Evolutionary conservation across 2,888 invertebrate genomes (phyloP).

Genomic region (Chloromyia formosa): DNA sequence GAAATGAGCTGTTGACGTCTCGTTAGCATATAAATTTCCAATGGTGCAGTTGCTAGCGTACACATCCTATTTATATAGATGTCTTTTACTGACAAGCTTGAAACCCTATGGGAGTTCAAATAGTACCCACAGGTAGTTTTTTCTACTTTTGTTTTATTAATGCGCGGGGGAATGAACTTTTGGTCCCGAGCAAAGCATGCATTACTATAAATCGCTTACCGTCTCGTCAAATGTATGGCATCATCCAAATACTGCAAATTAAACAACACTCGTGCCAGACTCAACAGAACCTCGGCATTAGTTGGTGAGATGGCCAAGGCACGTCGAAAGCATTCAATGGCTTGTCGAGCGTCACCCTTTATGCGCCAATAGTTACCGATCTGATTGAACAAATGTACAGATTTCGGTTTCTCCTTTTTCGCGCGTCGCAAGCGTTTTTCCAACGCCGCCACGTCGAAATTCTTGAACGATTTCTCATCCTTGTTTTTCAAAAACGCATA

Average conservation of each 20-base stretch:
- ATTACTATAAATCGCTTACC: conserved; percentile 61
- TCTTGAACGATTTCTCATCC: conserved; percentile 67
- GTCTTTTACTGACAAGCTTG: too few species aligned
- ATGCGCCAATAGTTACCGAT: conserved; percentile 93
- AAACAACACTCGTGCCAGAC: conserved; percentile 84
- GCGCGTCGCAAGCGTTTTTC: conserved; percentile 80
- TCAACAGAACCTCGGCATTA: conserved; percentile 85
- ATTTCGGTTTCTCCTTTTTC: conserved; percentile 84
- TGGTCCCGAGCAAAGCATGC: too few species aligned
- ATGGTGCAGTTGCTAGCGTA: too few species aligned
- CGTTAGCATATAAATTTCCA: too few species aligned
- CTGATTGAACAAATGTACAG: conserved; percentile 86
- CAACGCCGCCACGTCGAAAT: conserved; percentile 77
- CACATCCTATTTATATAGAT: too few species aligned
- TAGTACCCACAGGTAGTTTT: too few species aligned
- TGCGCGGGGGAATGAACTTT: too few species aligned
- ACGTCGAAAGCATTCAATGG: conserved; percentile 89
- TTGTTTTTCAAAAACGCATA: conserved; percentile 75
- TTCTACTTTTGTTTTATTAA: too few species aligned
- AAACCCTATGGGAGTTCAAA: too few species aligned
- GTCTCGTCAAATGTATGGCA: conserved; percentile 85
- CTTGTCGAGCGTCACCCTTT: conserved; percentile 85
- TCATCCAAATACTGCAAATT: conserved; percentile 90
- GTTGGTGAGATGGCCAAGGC: conserved; percentile 86
- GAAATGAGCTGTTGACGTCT: too few species aligned